Conservation (phyloP, 2,888 invertebrate species). For the Cheiracanthium punctorium region DNA sequence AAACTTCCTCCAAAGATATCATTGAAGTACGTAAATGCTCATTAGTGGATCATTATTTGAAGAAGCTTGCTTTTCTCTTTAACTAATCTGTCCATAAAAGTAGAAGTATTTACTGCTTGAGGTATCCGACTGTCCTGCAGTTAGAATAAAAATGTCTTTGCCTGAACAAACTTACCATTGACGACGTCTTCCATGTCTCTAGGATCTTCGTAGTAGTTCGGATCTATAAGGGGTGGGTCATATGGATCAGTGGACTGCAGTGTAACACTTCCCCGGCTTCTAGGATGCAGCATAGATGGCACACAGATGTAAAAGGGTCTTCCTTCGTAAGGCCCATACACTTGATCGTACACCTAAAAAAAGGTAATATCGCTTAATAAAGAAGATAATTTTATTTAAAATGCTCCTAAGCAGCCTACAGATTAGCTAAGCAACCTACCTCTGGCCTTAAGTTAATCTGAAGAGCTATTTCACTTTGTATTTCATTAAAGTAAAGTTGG, state of each 20-base stretch:
- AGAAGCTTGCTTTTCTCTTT: no score
- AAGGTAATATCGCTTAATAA: not conserved
- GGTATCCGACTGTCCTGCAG: no score
- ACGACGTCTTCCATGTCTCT: not conserved
- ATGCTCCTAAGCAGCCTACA: no score
- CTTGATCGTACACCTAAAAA: not conserved
- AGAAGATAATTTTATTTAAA: no score
- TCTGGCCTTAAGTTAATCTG: slow-evolving; percentile 73
- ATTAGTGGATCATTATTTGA: no score
- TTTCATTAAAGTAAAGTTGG: not conserved
- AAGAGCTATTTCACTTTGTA: slow-evolving; percentile 69
- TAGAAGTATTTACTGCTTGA: no score
- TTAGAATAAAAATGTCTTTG: no score
- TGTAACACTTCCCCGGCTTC: not conserved
- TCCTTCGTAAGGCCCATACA: not conserved
- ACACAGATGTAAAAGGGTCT: not conserved
- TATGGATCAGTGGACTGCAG: not conserved
- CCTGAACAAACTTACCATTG: not conserved
- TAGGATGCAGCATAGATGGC: not conserved
- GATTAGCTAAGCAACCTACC: slow-evolving; percentile 69
- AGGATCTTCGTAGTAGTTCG: not conserved
- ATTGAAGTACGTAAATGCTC: no score
- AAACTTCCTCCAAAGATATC: no score
- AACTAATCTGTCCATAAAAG: no score
- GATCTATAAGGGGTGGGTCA: not conserved